These are phyloP conservation scores for Microvelia longipes DNA, from an alignment of 1,140 invertebrate species.

Conservation along the genomic window DNA sequence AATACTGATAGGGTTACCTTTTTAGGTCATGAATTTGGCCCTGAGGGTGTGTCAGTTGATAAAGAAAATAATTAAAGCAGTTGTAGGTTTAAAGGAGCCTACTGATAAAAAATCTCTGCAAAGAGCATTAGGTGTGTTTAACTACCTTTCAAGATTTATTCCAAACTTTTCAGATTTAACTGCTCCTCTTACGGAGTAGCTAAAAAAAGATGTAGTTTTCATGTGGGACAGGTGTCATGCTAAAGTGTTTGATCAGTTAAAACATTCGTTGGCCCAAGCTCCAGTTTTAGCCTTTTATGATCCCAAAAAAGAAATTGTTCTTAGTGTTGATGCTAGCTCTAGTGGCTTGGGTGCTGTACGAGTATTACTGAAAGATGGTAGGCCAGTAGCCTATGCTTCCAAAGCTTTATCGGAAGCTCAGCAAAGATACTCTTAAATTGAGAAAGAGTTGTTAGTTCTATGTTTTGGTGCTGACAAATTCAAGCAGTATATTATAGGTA, in stretches of 20 bases:
- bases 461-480: constrained; percentile 23
- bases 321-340: constrained; percentile 8
- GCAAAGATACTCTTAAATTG: constrained; percentile 20
- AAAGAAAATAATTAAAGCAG: constrained; percentile 27
- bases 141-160: constrained; percentile 29
- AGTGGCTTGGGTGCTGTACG: constrained; percentile 17
- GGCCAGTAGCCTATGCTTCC: constrained; percentile 28
- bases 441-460: constrained; percentile 21
- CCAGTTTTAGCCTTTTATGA: constrained; percentile 22
- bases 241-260: constrained; percentile 26
- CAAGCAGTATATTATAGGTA: constrained; percentile 24
- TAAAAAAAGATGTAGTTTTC: constrained; percentile 29
- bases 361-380: constrained; percentile 19
- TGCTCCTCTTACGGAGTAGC: constrained; percentile 26
- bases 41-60: constrained; percentile 27
- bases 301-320: constrained; percentile 14
- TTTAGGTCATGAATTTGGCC: constrained; percentile 26
- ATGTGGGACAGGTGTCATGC: constrained; percentile 25
- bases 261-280: constrained; percentile 19
- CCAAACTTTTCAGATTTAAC: constrained; percentile 29
- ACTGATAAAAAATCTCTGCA: constrained; percentile 26
- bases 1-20: constrained; percentile 30
- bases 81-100: constrained; percentile 25
- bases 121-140: constrained; percentile 27
- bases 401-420: constrained; percentile 20